phyloP scores from a whole-genome alignment of 2,797 vertebrate genomes.

The Sarcophilus harrisii region DNA sequence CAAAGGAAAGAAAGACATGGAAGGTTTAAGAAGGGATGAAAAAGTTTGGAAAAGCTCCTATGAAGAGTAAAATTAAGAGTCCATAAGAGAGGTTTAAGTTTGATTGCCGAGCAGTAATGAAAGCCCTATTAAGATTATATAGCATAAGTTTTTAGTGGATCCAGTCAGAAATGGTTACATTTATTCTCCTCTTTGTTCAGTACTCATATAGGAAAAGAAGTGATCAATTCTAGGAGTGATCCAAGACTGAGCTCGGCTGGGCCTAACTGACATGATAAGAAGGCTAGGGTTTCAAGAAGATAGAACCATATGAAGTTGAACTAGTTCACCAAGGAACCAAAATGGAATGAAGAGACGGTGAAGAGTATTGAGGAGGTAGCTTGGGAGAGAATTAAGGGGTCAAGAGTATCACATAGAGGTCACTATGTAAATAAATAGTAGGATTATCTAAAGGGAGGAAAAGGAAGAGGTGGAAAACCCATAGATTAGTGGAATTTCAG shows the following conservation, averaged over 20 bases:
- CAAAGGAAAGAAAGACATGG: neutral
- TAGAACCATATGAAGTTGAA: neutral
- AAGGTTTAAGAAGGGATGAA: neutral
- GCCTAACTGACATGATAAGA: neutral
- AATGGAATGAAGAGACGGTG: neutral
- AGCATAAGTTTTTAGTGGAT: neutral
- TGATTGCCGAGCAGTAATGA: neutral
- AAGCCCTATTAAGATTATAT: neutral
- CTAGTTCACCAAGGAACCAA: neutral
- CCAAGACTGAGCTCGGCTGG: neutral
- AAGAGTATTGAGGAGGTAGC: neutral
- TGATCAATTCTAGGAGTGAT: neutral
- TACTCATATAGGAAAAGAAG: neutral
- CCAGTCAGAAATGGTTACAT: neutral
- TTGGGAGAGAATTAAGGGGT: neutral
- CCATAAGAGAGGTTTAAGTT: neutral
- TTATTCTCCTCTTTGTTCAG: neutral
- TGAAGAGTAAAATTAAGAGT: neutral
- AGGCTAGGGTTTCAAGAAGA: neutral
- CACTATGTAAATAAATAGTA: neutral
- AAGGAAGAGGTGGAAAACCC: neutral
- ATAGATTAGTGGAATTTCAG: neutral
- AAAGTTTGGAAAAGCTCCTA: neutral
- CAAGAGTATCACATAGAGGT: neutral
- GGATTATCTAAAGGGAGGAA: neutral